These are phyloP conservation scores for Rhodinocichla rosea DNA, from an alignment of 2,113 vertebrate species.

Conservation along the genomic window DNA sequence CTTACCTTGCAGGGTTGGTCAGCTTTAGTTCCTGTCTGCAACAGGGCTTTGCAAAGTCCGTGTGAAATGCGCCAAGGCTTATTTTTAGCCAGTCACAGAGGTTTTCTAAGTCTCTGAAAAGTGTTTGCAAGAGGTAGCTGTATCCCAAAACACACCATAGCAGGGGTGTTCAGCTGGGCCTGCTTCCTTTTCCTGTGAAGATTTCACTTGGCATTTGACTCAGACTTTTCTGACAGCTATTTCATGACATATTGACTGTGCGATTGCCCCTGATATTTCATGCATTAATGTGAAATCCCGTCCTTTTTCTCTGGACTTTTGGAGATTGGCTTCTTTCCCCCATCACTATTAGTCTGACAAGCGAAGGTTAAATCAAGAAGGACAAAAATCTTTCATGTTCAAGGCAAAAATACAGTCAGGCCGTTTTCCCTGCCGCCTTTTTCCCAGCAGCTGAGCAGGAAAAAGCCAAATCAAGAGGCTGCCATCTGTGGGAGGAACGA, in stretches of 20 bases:
- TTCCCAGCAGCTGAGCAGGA: not conserved
- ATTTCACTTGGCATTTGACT: constrained; percentile 5
- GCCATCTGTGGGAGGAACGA: constrained; percentile 69
- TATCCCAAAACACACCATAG: not conserved
- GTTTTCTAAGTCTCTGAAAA: not conserved
- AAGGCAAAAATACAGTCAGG: not conserved
- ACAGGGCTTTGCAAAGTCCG: not conserved
- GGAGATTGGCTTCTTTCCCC: not conserved
- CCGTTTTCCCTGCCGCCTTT: not conserved
- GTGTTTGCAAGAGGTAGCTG: not conserved
- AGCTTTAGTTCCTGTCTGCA: not conserved
- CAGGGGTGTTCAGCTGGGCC: not conserved
- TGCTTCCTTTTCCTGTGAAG: not conserved
- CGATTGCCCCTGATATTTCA: not conserved
- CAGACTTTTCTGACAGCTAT: not conserved
- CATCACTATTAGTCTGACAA: not conserved
- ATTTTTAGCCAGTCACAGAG: not conserved
- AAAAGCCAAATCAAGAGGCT: constrained; percentile 58
- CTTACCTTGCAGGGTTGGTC: not conserved
- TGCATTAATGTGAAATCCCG: not conserved
- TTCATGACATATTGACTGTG: not conserved
- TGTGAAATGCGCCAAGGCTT: not conserved
- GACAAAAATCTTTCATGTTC: constrained; percentile 9
- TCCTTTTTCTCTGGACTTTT: not conserved
- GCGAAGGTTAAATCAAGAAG: constrained; percentile 28